phyloP scores from a whole-genome alignment of 2,888 invertebrate genomes.

The Cyclophora albipunctata region DNA sequence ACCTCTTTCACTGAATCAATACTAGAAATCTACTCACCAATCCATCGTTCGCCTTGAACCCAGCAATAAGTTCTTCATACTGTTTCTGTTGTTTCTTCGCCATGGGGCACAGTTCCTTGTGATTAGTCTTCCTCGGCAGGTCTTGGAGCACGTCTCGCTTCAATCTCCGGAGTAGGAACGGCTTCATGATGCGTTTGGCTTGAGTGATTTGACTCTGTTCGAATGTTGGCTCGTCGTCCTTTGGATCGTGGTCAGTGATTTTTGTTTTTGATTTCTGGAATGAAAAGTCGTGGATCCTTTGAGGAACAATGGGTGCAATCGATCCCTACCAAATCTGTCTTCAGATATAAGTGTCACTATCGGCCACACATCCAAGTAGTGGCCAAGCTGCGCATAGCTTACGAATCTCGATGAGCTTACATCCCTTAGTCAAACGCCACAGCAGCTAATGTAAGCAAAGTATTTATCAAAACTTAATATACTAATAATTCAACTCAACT shows the following conservation, averaged over 20 bases:
- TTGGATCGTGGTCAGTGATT: slow-evolving; percentile 35
- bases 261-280: slow-evolving; percentile 72
- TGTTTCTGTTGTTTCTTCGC: slow-evolving; percentile 81
- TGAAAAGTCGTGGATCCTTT: neutral
- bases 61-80: slow-evolving; percentile 83
- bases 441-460: too few relatives aligned
- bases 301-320: too few relatives aligned
- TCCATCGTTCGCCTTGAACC: slow-evolving; percentile 78
- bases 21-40: slow-evolving; percentile 45
- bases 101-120: slow-evolving; percentile 79
- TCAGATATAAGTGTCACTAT: too few relatives aligned
- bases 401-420: too few relatives aligned
- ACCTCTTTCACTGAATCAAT: too few relatives aligned
- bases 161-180: slow-evolving; percentile 91
- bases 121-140: slow-evolving; percentile 88
- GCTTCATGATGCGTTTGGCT: slow-evolving; percentile 96
- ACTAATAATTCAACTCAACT: too few relatives aligned
- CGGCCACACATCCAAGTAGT: too few relatives aligned
- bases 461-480: too few relatives aligned
- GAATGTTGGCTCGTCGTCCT: slow-evolving; percentile 82
- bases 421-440: too few relatives aligned
- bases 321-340: too few relatives aligned
- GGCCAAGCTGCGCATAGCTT: too few relatives aligned
- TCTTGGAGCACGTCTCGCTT: slow-evolving; percentile 91
- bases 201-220: slow-evolving; percentile 92